Conservation (phyloP, 2,113 vertebrate species). For the Poicephalus gulielmi region DNA sequence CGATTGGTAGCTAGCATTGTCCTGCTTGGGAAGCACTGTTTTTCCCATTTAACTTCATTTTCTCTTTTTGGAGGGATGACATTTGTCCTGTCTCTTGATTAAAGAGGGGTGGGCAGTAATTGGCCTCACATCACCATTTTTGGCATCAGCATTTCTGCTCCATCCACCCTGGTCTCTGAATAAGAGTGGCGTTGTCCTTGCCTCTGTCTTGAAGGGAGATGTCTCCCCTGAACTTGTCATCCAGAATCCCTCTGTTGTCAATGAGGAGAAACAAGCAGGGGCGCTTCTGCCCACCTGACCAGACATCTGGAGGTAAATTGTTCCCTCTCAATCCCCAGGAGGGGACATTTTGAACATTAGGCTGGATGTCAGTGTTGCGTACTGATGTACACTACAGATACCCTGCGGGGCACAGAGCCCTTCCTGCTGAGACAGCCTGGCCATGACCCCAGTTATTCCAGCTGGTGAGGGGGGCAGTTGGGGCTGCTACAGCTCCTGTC, state of each 20-base stretch:
- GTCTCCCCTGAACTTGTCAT: background rate
- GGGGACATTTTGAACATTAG: background rate
- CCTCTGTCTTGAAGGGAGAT: background rate
- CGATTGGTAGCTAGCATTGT: background rate
- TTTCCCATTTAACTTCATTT: background rate
- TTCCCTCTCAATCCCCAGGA: background rate
- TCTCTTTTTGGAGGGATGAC: background rate
- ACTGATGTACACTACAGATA: background rate
- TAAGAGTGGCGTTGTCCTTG: too few relatives aligned
- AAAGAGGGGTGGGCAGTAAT: background rate
- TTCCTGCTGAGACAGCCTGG: background rate
- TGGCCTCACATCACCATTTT: background rate
- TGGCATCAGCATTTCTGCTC: too few relatives aligned
- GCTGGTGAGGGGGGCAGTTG: background rate
- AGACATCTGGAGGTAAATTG: background rate
- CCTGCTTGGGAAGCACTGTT: background rate
- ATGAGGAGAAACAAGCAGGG: background rate
- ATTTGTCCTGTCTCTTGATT: background rate
- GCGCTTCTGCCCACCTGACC: accelerated
- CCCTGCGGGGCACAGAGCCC: background rate
- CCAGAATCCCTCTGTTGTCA: background rate
- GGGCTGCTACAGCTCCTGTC: background rate
- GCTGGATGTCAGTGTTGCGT: background rate
- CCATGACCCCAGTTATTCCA: background rate
- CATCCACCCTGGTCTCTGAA: too few relatives aligned